Conservation (phyloP, 1,140 invertebrate species). For the Drosophila subpulchrella region DNA sequence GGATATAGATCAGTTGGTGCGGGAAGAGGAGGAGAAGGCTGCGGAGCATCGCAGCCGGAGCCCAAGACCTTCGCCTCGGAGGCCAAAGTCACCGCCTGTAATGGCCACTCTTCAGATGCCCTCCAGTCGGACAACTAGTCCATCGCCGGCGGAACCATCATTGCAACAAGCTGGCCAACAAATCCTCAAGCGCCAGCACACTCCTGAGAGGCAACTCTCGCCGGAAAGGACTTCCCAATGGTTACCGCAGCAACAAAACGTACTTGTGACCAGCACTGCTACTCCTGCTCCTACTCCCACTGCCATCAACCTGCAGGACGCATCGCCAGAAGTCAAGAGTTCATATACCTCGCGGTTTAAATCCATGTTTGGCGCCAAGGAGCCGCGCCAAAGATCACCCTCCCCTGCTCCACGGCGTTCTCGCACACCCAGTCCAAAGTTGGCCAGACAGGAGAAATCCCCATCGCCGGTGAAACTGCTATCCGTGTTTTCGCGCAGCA, state of each 20-base stretch:
- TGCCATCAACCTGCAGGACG: constrained; percentile 39
- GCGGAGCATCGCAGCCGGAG: constrained; percentile 70
- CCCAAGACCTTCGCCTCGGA: constrained; percentile 58
- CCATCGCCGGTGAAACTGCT: constrained; percentile 59
- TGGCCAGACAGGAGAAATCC: constrained; percentile 60
- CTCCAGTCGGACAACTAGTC: constrained; percentile 52
- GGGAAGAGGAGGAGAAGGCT: constrained; percentile 59
- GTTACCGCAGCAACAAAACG: constrained; percentile 14
- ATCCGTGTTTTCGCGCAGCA: constrained; percentile 63
- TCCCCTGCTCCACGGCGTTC: constrained; percentile 52
- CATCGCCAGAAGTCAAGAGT: constrained; percentile 61
- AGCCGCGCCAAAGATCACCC: constrained; percentile 52
- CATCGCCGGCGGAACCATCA: constrained; percentile 8
- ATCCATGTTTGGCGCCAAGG: constrained; percentile 69
- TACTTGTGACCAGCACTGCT: background rate
- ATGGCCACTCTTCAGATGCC: constrained; percentile 64
- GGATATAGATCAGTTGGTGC: constrained; percentile 67
- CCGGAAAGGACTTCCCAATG: constrained; percentile 55
- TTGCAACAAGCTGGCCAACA: constrained; percentile 15
- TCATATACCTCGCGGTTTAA: constrained; percentile 74
- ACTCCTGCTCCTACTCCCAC: constrained; percentile 14
- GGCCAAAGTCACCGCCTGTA: constrained; percentile 59
- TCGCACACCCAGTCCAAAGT: constrained; percentile 46
- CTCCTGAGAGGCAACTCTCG: constrained; percentile 63
- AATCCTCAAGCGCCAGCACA: constrained; percentile 70